phyloP scores from a whole-genome alignment of 2,888 invertebrate genomes.

The Rhamnusium bicolor region DNA sequence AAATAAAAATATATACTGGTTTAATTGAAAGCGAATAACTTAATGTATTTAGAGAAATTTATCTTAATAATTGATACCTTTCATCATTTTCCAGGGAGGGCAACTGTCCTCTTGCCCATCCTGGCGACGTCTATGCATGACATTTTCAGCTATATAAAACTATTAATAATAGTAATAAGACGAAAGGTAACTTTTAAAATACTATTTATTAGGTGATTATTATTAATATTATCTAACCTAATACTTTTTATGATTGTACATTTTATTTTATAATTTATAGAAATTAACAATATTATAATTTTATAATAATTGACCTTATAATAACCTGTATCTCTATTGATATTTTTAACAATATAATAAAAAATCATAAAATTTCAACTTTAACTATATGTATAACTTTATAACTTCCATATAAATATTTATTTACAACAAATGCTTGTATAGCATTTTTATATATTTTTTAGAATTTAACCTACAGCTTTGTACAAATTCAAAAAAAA shows the following conservation, averaged over 20 bases:
- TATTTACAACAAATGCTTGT: constrained; percentile 41
- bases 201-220: constrained; percentile 44
- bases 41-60: no score
- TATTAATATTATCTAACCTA: constrained; percentile 44
- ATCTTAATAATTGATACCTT: no score
- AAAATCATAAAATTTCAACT: constrained; percentile 48
- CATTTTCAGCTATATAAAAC: no score
- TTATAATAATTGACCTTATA: constrained; percentile 63
- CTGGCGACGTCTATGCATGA: no score
- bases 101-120: no score
- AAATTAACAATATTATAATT: constrained; percentile 49
- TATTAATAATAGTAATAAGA: not conserved
- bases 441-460: constrained; percentile 40
- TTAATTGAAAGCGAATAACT: no score
- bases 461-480: constrained; percentile 55
- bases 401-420: constrained; percentile 43
- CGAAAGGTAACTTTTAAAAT: constrained; percentile 41
- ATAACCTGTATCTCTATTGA: constrained; percentile 54
- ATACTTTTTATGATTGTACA: constrained; percentile 51
- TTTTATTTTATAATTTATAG: constrained; percentile 44
- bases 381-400: constrained; percentile 48
- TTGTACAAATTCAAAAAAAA: constrained; percentile 51
- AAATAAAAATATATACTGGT: no score
- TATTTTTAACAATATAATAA: constrained; percentile 48
- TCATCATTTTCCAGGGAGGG: no score